Conservation (phyloP, 2,888 invertebrate species). For the Andrena marginata region DNA sequence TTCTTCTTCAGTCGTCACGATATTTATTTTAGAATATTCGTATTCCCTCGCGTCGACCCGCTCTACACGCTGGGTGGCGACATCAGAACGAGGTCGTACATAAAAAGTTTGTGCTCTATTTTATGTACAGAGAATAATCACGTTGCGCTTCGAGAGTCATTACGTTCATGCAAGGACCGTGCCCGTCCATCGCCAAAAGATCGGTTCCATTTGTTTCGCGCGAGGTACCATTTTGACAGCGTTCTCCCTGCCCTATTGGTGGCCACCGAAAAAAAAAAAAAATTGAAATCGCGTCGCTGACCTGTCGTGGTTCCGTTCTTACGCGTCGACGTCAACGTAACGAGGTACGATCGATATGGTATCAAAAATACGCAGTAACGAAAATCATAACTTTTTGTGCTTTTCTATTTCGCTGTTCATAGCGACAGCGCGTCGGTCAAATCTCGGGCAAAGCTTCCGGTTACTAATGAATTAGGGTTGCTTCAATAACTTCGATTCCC, state of each 20-base stretch:
- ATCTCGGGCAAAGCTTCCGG: constrained; percentile 36
- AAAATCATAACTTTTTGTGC: constrained; percentile 50
- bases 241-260: neutral
- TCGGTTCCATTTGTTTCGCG: constrained; percentile 41
- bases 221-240: constrained; percentile 28
- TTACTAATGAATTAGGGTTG: neutral
- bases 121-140: constrained; percentile 61
- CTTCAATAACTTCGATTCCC: constrained; percentile 1
- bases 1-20: constrained; percentile 55
- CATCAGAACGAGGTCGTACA: constrained; percentile 56
- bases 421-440: constrained; percentile 23
- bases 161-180: constrained; percentile 42
- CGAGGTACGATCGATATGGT: constrained; percentile 44
- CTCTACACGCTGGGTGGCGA: constrained; percentile 32
- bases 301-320: neutral
- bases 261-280: constrained; percentile 29
- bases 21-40: constrained; percentile 67
- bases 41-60: constrained; percentile 44
- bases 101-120: constrained; percentile 61
- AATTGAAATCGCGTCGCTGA: constrained; percentile 12
- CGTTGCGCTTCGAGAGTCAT: constrained; percentile 44
- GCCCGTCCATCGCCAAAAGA: constrained; percentile 26
- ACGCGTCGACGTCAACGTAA: constrained; percentile 37
- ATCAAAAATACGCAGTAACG: constrained; percentile 58
- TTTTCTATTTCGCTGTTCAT: constrained; percentile 38